Conservation (phyloP, 2,113 vertebrate species). For the Pantherophis guttatus region DNA sequence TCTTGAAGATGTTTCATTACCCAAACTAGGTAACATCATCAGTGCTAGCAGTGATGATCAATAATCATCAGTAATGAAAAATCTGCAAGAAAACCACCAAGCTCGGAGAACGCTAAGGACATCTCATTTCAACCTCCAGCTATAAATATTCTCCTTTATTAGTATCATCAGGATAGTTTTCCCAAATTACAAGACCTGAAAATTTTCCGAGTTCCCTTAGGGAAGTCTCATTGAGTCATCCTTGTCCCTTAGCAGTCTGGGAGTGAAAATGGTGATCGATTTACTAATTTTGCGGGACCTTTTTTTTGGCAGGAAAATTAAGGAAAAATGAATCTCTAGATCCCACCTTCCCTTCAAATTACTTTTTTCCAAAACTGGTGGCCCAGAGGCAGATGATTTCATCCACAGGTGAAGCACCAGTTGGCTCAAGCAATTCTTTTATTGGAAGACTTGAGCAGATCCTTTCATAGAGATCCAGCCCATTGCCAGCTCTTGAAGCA, state of each 20-base stretch:
- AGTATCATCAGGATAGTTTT: not conserved
- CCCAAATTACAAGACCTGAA: not conserved
- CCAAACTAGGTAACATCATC: not conserved
- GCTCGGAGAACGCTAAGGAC: not conserved
- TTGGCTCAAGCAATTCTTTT: not conserved
- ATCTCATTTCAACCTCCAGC: not conserved
- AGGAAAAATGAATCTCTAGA: not conserved
- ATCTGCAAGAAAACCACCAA: not conserved
- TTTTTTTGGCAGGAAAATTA: not conserved
- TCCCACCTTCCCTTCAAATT: not conserved
- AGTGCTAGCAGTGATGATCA: too few species aligned
- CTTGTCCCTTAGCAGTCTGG: not conserved
- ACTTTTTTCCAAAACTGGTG: not conserved
- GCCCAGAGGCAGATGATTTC: not conserved
- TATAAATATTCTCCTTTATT: not conserved
- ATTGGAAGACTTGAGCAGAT: not conserved
- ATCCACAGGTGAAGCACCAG: not conserved
- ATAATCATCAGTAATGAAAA: not conserved
- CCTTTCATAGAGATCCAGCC: not conserved
- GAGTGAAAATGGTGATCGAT: not conserved
- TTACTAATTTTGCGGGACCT: not conserved
- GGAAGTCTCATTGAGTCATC: not conserved
- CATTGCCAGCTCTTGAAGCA: not conserved
- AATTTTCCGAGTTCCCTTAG: not conserved
- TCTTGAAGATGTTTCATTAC: not conserved